Percentiles rank a stretch among this genome's conserved stretches.
These are phyloP conservation scores for Ascidia mentula DNA, from an alignment of 23 tunicate species.

Conservation along the genomic window DNA sequence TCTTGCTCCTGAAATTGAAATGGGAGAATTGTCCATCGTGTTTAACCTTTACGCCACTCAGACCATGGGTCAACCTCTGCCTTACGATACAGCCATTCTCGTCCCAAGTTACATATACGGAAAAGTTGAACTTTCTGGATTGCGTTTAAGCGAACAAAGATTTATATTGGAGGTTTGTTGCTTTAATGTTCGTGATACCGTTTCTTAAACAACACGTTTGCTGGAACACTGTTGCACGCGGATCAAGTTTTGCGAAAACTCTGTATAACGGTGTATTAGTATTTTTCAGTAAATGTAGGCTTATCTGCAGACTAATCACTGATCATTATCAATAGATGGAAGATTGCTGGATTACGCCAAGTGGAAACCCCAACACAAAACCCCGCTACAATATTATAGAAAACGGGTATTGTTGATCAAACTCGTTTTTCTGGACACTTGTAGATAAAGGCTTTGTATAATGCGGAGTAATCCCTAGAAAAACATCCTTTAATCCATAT, in stretches of 20 bases:
- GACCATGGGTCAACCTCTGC: background rate
- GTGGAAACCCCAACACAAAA: background rate
- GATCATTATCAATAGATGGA: background rate
- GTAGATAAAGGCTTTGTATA: no score
- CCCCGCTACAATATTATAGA: background rate
- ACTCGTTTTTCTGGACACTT: no score
- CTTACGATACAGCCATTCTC: background rate
- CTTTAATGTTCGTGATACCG: no score
- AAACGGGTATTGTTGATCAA: background rate
- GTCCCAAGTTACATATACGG: background rate
- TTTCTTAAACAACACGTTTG: no score
- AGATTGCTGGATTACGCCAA: background rate
- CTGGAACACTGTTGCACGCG: no score
- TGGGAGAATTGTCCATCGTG: background rate
- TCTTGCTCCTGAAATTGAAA: background rate
- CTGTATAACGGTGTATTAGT: no score
- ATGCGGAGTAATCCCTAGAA: no score
- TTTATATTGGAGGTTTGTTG: background rate
- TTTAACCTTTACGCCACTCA: background rate
- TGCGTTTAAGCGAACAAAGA: background rate
- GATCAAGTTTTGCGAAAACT: no score
- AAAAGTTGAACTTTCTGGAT: background rate
- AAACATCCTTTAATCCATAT: no score
- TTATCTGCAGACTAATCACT: no score
- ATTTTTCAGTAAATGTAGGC: no score